These are phyloP conservation scores for Microcebus lehilahytsara DNA, from an alignment of 2,113 vertebrate genomes.

Conservation along the genomic window DNA sequence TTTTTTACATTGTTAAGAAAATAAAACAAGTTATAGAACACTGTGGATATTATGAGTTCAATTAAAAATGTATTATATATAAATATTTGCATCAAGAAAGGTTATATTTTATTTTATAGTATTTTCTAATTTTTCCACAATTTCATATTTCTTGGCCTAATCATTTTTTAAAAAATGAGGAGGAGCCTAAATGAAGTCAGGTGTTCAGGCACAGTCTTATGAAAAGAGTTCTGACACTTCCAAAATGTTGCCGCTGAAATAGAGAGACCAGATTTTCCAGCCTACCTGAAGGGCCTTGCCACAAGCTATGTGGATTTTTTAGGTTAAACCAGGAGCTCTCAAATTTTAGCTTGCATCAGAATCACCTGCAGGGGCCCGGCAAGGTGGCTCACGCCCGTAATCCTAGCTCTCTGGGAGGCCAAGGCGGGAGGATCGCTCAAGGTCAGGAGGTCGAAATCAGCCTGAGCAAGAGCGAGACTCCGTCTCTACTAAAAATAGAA, in stretches of 20 bases:
- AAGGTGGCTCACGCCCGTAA: too few relatives aligned
- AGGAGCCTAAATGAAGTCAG: neutral
- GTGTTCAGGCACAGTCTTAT: neutral
- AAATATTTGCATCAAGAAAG: neutral
- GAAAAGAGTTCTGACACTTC: neutral
- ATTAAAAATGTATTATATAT: neutral
- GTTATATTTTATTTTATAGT: conserved; percentile 3
- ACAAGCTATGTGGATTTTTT: neutral
- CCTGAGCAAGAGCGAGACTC: too few relatives aligned
- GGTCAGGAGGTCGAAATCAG: too few relatives aligned
- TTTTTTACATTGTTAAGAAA: neutral
- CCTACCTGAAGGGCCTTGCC: neutral
- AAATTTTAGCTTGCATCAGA: neutral
- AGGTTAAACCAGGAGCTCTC: neutral
- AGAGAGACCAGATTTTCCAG: neutral
- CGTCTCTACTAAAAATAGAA: too few relatives aligned
- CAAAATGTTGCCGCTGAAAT: neutral
- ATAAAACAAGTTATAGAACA: neutral
- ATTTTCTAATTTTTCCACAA: conserved; percentile 4
- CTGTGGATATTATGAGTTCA: neutral
- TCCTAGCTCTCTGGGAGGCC: too few relatives aligned
- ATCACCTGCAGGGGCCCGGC: neutral
- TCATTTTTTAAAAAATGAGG: neutral
- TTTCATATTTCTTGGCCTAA: neutral
- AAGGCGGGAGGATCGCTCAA: too few relatives aligned